Evolutionary conservation across 2,888 invertebrate genomes (phyloP), one percentile per base, ranked within the genome.

Genomic region (Sesia bembeciformis): DNA sequence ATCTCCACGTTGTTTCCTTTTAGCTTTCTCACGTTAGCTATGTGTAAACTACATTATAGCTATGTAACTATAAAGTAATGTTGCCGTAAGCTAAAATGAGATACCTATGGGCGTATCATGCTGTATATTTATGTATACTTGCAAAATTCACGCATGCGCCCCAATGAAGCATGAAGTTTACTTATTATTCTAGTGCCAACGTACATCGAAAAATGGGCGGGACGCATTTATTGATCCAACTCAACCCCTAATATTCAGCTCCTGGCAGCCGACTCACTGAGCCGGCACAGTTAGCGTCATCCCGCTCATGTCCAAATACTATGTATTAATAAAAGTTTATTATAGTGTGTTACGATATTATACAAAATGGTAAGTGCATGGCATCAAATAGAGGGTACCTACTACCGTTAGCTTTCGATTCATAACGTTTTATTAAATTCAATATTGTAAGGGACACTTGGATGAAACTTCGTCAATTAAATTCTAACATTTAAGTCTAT

Each of bases 171-270:
- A 55, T 61, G 65, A 71, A 70, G 67, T 66, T 69, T 55, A 63
- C 58, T 54, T 50, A 40, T 3, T 52, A 40, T 56, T 51, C 51
- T 50, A 52, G 52, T 73, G 54, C 72, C 72, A 75, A 77, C 74
- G 60, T 68, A 54, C 55, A 51, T 54, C 42, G 51, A 55, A 57
- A 61, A 60, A 67, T 59, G 61, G 74, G 67, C 62, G 71, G 60
- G 57, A 60, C 62, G 51, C 53, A 54, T 57, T 56, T 77, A 81
- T 81, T 63, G 82, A 82, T 77, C 72, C 60, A 55, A 52, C 53
- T 56, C 57, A 56, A 23, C 62, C 65, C 65, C 61, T 41, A 41
- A 39, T 58, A 42, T 42, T 42, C 5, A 42, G 23, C 42, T 7
- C 42, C 5, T 42, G 42, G 23, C 1, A 23, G 23, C 7, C 42